Conservation (phyloP, 2,797 vertebrate genomes). For the Sebastes flavidus region DNA sequence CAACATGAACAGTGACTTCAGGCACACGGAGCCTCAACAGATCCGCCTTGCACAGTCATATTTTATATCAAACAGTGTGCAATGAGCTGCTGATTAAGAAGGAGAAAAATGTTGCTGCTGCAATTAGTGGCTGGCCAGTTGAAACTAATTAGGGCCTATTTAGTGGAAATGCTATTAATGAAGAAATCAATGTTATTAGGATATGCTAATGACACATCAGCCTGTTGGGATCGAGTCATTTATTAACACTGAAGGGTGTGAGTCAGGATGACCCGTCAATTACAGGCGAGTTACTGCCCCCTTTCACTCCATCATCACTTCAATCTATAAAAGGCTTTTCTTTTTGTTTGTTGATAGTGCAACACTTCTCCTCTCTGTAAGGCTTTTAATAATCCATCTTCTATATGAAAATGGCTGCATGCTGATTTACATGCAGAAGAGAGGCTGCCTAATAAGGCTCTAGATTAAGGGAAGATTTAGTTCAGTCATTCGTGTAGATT, state of each 20-base stretch:
- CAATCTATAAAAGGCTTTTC: conserved; percentile 44
- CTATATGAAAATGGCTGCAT: conserved; percentile 85
- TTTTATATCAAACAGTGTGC: conserved; percentile 55
- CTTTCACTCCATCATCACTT: conserved; percentile 58
- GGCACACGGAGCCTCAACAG: background rate
- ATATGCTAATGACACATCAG: conserved; percentile 83
- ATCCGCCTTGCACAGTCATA: conserved; percentile 22
- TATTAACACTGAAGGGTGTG: conserved; percentile 67
- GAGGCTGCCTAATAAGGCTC: conserved; percentile 87
- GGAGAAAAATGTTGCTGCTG: conserved; percentile 65
- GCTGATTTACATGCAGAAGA: conserved; percentile 90
- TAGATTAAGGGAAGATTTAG: conserved; percentile 93
- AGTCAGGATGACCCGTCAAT: conserved; percentile 71
- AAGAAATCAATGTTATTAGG: conserved; percentile 86
- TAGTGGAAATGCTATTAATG: conserved; percentile 85
- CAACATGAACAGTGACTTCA: background rate
- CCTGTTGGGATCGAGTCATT: conserved; percentile 75
- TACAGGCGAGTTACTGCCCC: conserved; percentile 50
- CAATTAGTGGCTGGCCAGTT: conserved; percentile 75
- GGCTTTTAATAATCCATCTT: conserved; percentile 85
- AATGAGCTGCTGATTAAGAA: conserved; percentile 62
- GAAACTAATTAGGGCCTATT: conserved; percentile 86
- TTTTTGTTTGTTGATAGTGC: conserved; percentile 63
- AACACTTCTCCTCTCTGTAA: conserved; percentile 37
- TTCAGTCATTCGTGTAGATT: conserved; percentile 91